These are phyloP conservation scores for Quadriops clusia DNA, from an alignment of 2,888 invertebrate genomes.

Conservation along the genomic window DNA sequence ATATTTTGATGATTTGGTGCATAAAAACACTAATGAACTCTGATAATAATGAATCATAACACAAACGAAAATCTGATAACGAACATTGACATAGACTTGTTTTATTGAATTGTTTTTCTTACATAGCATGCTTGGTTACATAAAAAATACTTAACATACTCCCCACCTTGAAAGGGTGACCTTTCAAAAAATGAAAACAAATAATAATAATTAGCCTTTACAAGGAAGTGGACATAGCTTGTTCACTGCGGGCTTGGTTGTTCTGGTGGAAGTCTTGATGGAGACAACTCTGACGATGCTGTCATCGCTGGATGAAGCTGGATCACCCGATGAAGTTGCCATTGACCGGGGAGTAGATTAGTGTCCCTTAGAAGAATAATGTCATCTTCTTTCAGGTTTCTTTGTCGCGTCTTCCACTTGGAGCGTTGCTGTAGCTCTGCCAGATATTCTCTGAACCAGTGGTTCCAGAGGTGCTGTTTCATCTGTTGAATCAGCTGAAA, in stretches of 20 bases:
- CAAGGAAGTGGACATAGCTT: constrained; percentile 19
- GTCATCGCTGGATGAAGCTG: constrained; percentile 21
- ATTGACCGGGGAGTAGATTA: constrained; percentile 20
- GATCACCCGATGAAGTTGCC: constrained; percentile 21
- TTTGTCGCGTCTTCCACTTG: constrained; percentile 15
- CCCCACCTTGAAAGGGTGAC: constrained; percentile 7
- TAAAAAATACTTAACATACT: too few species aligned
- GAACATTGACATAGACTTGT: too few species aligned
- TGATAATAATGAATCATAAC: too few species aligned
- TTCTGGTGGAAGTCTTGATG: constrained; percentile 19
- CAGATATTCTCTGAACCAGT: constrained; percentile 21
- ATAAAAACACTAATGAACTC: too few species aligned
- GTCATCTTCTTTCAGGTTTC: constrained; percentile 18
- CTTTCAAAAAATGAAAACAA: constrained; percentile 3
- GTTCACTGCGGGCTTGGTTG: constrained; percentile 14
- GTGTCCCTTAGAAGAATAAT: constrained; percentile 25
- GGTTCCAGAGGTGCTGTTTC: constrained; percentile 18
- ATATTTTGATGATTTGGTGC: too few species aligned
- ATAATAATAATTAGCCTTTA: constrained; percentile 5
- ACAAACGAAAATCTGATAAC: too few species aligned
- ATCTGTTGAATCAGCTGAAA: constrained; percentile 19
- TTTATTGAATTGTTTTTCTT: too few species aligned
- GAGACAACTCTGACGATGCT: constrained; percentile 20
- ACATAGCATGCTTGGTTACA: too few species aligned
- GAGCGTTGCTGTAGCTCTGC: constrained; percentile 16